A percentile compares a stretch with the other conserved stretches of the same genome.
Conservation (phyloP, 2,797 vertebrate species). For the Adelosebastes latens region DNA sequence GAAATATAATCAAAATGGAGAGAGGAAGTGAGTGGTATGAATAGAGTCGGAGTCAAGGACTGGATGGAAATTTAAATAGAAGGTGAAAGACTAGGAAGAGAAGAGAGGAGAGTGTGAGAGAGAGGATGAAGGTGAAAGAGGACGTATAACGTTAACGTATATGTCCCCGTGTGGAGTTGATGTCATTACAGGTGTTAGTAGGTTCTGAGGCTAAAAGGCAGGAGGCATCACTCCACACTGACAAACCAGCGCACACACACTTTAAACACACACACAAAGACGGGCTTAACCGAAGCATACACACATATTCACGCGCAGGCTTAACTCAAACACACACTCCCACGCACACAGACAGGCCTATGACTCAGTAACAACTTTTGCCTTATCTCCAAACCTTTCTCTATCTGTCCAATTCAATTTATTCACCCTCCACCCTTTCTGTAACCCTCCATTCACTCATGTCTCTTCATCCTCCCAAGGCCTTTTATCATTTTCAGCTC, state of each 20-base stretch:
- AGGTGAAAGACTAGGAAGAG: background rate
- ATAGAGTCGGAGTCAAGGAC: background rate
- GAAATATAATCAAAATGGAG: slow-evolving; percentile 43
- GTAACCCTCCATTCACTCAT: slow-evolving; percentile 13
- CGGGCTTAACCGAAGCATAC: background rate
- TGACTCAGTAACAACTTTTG: slow-evolving; percentile 52
- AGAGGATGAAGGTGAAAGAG: slow-evolving; percentile 2
- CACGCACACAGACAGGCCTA: slow-evolving; percentile 19
- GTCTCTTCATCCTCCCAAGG: slow-evolving; percentile 48
- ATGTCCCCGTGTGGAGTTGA: slow-evolving; percentile 21
- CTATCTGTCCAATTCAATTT: slow-evolving; percentile 58
- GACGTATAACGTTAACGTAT: slow-evolving; percentile 17
- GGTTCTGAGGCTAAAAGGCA: slow-evolving; percentile 38
- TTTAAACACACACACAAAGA: slow-evolving; percentile 40
- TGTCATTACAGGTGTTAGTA: slow-evolving; percentile 52
- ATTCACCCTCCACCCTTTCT: slow-evolving; percentile 30
- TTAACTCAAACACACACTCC: slow-evolving; percentile 31
- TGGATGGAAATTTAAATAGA: slow-evolving; percentile 6
- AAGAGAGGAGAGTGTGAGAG: background rate
- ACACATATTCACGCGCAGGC: slow-evolving; percentile 15
- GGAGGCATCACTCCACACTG: slow-evolving; percentile 50
- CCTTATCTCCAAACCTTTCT: slow-evolving; percentile 55
- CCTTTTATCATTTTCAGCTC: slow-evolving; percentile 52
- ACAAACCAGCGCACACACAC: background rate
- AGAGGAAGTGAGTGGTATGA: slow-evolving; percentile 23